These are phyloP conservation scores for Nasonovia ribisnigri DNA, from an alignment of 2,888 invertebrate genomes.

Conservation along the genomic window DNA sequence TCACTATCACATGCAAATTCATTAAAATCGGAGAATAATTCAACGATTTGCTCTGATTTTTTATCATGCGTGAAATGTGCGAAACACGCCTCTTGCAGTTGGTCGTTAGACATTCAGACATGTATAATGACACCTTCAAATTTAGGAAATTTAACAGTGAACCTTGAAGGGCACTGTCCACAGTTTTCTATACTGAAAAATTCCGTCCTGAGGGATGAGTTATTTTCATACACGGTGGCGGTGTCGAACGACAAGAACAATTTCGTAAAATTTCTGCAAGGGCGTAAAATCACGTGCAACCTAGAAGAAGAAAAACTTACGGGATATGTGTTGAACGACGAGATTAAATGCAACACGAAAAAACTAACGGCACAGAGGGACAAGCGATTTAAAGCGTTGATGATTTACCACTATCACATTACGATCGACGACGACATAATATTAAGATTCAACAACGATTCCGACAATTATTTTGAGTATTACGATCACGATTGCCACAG, in stretches of 20 bases:
- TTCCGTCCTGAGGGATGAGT: neutral
- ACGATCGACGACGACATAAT: neutral
- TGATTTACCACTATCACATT: neutral
- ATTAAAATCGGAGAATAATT: neutral
- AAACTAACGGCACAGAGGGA: neutral
- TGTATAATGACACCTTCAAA: neutral
- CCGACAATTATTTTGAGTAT: neutral
- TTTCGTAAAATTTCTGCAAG: neutral
- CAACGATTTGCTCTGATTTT: neutral
- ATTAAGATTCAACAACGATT: neutral
- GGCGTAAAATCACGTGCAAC: neutral
- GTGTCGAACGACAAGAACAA: neutral
- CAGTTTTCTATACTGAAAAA: neutral
- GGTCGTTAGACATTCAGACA: neutral
- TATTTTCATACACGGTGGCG: neutral
- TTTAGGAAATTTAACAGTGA: neutral
- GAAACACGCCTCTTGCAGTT: neutral
- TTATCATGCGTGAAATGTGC: neutral
- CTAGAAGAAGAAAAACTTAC: neutral
- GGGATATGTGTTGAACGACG: neutral
- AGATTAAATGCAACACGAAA: neutral
- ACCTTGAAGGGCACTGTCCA: neutral
- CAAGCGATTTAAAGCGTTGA: neutral
- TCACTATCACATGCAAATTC: neutral
- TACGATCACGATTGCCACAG: conserved; percentile 4